Evolutionary conservation across 2,888 invertebrate species (phyloP), one percentile per base, ranked within the genome.

Genomic region (Agriopis aurantiaria): DNA sequence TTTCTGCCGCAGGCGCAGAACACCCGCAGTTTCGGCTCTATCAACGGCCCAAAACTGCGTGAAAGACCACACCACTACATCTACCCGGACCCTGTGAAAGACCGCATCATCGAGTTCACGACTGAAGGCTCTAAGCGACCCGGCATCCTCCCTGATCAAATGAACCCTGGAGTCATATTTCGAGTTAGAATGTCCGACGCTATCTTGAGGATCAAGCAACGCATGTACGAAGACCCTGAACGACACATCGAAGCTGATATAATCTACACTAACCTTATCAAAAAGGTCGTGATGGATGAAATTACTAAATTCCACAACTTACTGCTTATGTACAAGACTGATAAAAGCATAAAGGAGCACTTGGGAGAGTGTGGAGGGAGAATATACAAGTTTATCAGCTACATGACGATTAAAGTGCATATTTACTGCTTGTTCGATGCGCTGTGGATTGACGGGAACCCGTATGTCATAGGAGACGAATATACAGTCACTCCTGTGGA

Each of bases 161-260:
- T 94, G 93, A 93, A 93, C 63, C 93, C 94, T 0, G 94, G 93
- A 0, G 93, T 94, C 0, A 91, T 93, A 8, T 94, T 94, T 73
- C 69, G 94, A 12, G 94, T 94, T 0, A 74, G 94, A 7, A 94
- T 94, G 94, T 91, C 94, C 0, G 94, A 94, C 72, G 94, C 94
- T 0, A 94, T 94, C 0, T 69, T 93, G 10, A 73, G 93, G 0
- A 94, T 94, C 65, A 93, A 93, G 43, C 93, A 93, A 40, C 80
- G 93, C 0, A 93, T 93, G 93, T 94, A 93, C 78, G 93, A 93
- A 78, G 93, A 93, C 69, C 92, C 91, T 0, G 94, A 93, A 70
- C 73, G 91, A 6, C 93, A 94, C 51, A 93, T 94, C 0, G 93
- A 93, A 86, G 86, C 91, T 0, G 94, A 94, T 71, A 94, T 94